A percentile compares a stretch with the other conserved stretches of the same genome.
Conservation (phyloP, 2,797 vertebrate genomes). For the Enteromius anoplus region DNA sequence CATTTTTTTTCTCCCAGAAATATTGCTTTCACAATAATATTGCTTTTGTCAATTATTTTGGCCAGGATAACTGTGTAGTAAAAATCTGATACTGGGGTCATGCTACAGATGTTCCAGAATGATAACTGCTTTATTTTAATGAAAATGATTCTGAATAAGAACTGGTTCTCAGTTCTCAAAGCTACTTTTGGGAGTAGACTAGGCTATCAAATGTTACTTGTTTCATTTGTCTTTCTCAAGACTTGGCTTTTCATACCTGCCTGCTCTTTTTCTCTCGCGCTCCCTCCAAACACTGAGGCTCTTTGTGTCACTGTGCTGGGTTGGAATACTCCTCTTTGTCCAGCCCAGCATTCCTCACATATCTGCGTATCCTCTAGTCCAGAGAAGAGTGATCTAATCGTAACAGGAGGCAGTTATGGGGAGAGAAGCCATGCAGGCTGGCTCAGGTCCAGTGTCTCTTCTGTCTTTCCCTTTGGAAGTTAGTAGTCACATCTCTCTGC, state of each 20-base stretch:
- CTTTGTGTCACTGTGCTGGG: conserved; percentile 69
- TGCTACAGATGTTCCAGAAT: not conserved
- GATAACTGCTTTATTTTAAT: not conserved
- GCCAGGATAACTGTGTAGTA: not conserved
- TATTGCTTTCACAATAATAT: not conserved
- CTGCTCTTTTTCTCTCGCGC: conserved; percentile 39
- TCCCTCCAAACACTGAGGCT: conserved; percentile 68
- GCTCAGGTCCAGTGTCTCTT: not conserved
- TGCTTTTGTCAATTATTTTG: not conserved
- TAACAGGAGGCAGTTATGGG: conserved; percentile 43
- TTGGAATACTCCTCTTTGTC: conserved; percentile 72
- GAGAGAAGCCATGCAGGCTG: conserved; percentile 1
- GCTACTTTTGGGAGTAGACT: not conserved
- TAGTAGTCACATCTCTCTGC: conserved; percentile 5
- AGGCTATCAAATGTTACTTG: conserved; percentile 18
- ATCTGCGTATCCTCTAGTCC: conserved; percentile 63
- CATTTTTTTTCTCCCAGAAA: not conserved
- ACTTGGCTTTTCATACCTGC: conserved; percentile 44
- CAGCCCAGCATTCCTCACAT: conserved; percentile 75
- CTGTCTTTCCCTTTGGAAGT: not conserved
- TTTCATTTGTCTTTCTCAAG: conserved; percentile 21
- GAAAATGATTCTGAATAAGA: not conserved
- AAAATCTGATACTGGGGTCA: not conserved
- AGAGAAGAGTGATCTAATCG: conserved; percentile 57
- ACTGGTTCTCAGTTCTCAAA: conserved; percentile 6